phyloP scores from a whole-genome alignment of 1,140 invertebrate species.

The Episyrphus balteatus region DNA sequence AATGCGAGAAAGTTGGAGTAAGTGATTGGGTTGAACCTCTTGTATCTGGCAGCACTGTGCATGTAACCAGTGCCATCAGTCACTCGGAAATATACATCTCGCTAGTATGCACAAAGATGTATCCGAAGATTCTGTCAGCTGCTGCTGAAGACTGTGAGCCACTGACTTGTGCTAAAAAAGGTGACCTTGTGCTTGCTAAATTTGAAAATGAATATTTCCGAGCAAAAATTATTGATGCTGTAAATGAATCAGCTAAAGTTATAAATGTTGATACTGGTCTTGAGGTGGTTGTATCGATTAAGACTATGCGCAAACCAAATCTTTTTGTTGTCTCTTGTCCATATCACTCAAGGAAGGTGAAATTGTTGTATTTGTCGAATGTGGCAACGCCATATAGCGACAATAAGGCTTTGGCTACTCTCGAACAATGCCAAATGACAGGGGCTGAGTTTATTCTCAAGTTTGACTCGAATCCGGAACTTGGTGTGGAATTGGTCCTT shows the following conservation, averaged over 20 bases:
- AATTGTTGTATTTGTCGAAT: conserved; percentile 1
- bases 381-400: background rate
- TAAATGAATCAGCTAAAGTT: background rate
- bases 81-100: conserved; percentile 1
- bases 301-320: background rate
- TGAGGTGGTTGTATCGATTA: background rate
- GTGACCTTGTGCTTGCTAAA: background rate
- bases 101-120: background rate
- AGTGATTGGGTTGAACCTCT: conserved; percentile 1
- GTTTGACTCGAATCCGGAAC: background rate
- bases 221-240: background rate
- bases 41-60: background rate
- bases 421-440: background rate
- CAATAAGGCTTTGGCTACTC: conserved; percentile 2
- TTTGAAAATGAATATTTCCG: background rate
- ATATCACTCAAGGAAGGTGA: background rate
- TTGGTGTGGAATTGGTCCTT: conserved; percentile 1
- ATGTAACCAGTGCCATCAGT: background rate
- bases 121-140: conserved; percentile 1
- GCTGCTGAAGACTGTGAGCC: background rate
- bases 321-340: background rate
- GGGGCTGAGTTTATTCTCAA: conserved; percentile 1
- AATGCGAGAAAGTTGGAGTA: background rate
- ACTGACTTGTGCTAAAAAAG: background rate
- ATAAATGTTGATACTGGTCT: background rate